Conservation (phyloP, 2,113 vertebrate species). For the Phaethon lepturus region DNA sequence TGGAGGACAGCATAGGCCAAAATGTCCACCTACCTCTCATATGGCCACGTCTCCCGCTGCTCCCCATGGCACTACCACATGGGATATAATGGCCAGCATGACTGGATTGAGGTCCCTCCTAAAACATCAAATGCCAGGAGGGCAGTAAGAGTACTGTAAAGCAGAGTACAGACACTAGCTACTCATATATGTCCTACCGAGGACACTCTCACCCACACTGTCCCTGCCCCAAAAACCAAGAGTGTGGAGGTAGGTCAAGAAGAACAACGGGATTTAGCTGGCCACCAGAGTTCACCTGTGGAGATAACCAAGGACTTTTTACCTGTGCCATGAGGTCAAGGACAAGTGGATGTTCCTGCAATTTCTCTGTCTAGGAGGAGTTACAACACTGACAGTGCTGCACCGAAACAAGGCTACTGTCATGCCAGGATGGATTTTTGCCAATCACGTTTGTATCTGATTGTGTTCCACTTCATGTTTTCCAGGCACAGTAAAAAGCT, state of each 20-base stretch:
- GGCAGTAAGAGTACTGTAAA: neutral
- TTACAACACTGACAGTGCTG: neutral
- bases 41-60: rapidly evolving
- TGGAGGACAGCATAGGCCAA: neutral
- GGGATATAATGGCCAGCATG: neutral
- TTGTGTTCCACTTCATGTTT: neutral
- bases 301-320: neutral
- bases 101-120: neutral
- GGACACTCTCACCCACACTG: neutral
- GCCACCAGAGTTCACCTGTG: neutral
- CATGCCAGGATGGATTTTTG: neutral
- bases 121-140: neutral
- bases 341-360: neutral
- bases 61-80: neutral
- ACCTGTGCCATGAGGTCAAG: neutral
- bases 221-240: neutral
- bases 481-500: neutral
- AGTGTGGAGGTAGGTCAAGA: neutral
- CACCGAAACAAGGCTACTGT: neutral
- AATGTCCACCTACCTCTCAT: neutral
- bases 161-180: neutral
- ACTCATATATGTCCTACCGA: neutral
- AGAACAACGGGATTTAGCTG: neutral
- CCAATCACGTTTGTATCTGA: neutral
- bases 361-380: neutral